Evolutionary conservation across 2,888 invertebrate species (phyloP).

Genomic region (Drosophila neonasuta): DNA sequence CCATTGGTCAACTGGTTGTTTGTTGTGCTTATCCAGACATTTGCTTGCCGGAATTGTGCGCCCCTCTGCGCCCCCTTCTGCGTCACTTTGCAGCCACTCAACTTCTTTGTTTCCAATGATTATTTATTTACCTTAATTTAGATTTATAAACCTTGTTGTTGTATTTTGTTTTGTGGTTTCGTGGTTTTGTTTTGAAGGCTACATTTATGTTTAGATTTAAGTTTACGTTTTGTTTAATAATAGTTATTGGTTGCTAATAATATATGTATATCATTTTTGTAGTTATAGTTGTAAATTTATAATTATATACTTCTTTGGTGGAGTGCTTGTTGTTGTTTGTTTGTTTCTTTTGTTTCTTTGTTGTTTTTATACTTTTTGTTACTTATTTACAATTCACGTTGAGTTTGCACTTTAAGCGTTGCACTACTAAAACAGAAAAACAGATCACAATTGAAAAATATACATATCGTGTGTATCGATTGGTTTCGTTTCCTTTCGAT

Average conservation of each 20-base stretch:
- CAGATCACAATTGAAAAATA: constrained; percentile 16
- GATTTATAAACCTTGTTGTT: constrained; percentile 11
- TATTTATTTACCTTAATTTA: background rate
- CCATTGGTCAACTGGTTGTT: constrained; percentile 75
- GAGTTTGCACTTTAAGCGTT: constrained; percentile 53
- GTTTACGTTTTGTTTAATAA: constrained; percentile 40
- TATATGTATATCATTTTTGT: constrained; percentile 57
- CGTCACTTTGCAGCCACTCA: background rate
- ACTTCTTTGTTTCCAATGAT: constrained; percentile 1
- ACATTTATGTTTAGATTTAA: constrained; percentile 38
- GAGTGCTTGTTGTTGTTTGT: constrained; percentile 50
- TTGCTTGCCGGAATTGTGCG: constrained; percentile 66
- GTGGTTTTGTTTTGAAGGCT: constrained; percentile 45
- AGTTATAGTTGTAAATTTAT: constrained; percentile 36
- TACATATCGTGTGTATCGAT: constrained; percentile 1
- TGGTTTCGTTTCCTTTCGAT: background rate
- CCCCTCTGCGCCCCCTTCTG: constrained; percentile 29
- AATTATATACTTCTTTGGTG: constrained; percentile 51
- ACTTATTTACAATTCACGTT: constrained; percentile 70
- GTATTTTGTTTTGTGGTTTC: constrained; percentile 17
- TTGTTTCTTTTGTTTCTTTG: constrained; percentile 21
- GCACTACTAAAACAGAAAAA: constrained; percentile 47
- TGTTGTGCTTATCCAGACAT: constrained; percentile 73
- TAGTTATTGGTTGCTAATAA: constrained; percentile 48
- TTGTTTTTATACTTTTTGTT: constrained; percentile 62